A percentile compares a stretch with the other conserved stretches of the same genome.
phyloP scores from a whole-genome alignment of 2,113 vertebrate genomes.

The Scatophagus argus region DNA sequence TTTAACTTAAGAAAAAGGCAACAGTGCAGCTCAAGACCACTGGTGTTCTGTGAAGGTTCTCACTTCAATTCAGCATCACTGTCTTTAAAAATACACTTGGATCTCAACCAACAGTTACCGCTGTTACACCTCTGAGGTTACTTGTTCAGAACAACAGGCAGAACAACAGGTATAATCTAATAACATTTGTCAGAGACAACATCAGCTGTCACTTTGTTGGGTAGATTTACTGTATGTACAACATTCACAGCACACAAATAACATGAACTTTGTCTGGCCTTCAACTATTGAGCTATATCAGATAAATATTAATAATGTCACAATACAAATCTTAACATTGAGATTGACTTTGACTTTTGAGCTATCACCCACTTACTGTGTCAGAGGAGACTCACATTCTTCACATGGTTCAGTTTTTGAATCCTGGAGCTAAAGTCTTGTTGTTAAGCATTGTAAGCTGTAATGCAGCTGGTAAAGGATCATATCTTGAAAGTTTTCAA shows the following conservation, averaged over 20 bases:
- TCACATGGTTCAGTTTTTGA: conserved; percentile 7
- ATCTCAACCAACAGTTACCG: background rate
- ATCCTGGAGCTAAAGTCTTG: background rate
- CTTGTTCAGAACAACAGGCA: conserved; percentile 1
- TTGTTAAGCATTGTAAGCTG: conserved; percentile 5
- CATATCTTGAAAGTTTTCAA: too few species aligned
- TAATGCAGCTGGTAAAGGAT: too few species aligned
- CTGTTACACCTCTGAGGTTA: background rate
- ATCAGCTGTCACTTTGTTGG: background rate
- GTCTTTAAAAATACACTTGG: background rate
- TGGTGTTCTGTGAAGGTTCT: background rate
- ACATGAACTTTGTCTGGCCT: background rate
- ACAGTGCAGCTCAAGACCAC: background rate
- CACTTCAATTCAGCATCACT: background rate
- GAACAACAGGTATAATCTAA: too few species aligned
- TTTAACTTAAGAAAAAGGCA: background rate
- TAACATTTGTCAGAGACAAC: background rate
- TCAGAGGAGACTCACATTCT: background rate
- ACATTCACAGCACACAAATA: background rate
- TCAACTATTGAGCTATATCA: background rate
- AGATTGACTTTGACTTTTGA: conserved; percentile 6
- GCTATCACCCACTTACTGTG: background rate
- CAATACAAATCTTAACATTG: background rate
- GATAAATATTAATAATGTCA: background rate
- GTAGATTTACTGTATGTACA: background rate